Evolutionary conservation across 1,140 invertebrate genomes (phyloP), one percentile per base, ranked within the genome.

Genomic region (Cydia amplana): DNA sequence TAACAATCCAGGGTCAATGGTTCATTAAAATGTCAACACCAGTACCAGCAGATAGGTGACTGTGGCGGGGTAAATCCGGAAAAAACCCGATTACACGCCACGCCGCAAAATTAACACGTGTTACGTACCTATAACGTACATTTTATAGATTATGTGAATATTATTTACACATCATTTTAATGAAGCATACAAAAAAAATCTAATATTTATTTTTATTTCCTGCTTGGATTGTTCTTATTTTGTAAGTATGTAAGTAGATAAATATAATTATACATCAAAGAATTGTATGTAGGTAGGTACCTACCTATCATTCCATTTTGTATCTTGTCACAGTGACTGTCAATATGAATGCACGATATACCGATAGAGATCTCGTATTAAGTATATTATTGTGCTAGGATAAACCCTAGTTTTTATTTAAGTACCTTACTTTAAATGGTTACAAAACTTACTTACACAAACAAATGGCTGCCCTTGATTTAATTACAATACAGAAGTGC

Each of bases 1-100:
- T 64, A 64, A 28, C 20, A 14, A 64, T 25, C 63, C 63, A 67
- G 64, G 23, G 64, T 67, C 23, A 67, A 67, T 67, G 64, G 23
- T n/a, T 67, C 28, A 67, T 67, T 67, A n/a, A 67, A n/a, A n/a
- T 32, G 64, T n/a, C 28, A 65, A 28, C 64, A 65, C 14, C 23
- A 2, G 63, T 10, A 23, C 60, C 28, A 25, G 25, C 12, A 64
- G 63, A 25, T 64, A 64, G 12, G n/a, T 60, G 25, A 16, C 10
- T 32, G 28, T 32, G 64, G 12, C 23, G 28, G 2, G 25, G 4
- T 43, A 70, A 36, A 40, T 70, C 65, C 65, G 23, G 32, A 25
- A 70, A 36, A 70, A 36, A 70, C 65, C 32, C 9, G 25, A 18
- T n/a, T n/a, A n/a, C 28, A 40, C 65, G 65, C 9, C 32, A 70